phyloP scores from a whole-genome alignment of 2,888 invertebrate genomes.

The Drosophila barbarae region DNA sequence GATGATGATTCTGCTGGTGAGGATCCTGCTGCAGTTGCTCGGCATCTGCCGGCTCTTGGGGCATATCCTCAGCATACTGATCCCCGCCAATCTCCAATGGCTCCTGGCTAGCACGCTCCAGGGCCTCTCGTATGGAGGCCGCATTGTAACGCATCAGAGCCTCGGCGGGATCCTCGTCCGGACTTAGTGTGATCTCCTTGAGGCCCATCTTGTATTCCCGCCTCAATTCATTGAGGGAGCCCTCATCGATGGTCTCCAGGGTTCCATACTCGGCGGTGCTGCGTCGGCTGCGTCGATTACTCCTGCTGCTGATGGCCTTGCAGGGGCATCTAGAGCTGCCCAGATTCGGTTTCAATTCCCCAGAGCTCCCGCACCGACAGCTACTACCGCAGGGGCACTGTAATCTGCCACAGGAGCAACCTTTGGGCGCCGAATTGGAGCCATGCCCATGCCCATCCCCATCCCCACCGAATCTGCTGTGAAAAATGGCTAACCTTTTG shows the following conservation, averaged over 20 bases:
- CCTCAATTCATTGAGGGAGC: slow-evolving; percentile 70
- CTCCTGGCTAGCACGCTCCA: slow-evolving; percentile 66
- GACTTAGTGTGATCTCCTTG: slow-evolving; percentile 76
- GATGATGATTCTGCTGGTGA: neutral
- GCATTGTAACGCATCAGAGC: slow-evolving; percentile 77
- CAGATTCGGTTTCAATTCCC: neutral
- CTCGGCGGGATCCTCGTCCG: slow-evolving; percentile 76
- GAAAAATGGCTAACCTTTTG: slow-evolving; percentile 66
- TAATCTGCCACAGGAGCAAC: slow-evolving; percentile 43
- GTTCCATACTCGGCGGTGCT: slow-evolving; percentile 66
- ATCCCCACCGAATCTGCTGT: slow-evolving; percentile 20
- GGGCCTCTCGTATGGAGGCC: slow-evolving; percentile 74
- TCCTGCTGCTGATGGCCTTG: neutral
- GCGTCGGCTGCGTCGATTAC: slow-evolving; percentile 38
- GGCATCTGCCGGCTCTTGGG: slow-evolving; percentile 9
- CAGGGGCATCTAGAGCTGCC: slow-evolving; percentile 16
- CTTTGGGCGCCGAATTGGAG: slow-evolving; percentile 7
- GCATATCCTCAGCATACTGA: slow-evolving; percentile 34
- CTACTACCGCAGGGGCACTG: slow-evolving; percentile 38
- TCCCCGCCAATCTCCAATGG: slow-evolving; percentile 69
- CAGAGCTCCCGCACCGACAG: slow-evolving; percentile 16
- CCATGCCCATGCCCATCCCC: neutral
- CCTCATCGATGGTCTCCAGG: slow-evolving; percentile 73
- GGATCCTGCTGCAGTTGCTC: slow-evolving; percentile 6
- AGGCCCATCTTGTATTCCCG: slow-evolving; percentile 72